Evolutionary conservation across 2,888 invertebrate genomes (phyloP).

Genomic region (Dynastes grantii): DNA sequence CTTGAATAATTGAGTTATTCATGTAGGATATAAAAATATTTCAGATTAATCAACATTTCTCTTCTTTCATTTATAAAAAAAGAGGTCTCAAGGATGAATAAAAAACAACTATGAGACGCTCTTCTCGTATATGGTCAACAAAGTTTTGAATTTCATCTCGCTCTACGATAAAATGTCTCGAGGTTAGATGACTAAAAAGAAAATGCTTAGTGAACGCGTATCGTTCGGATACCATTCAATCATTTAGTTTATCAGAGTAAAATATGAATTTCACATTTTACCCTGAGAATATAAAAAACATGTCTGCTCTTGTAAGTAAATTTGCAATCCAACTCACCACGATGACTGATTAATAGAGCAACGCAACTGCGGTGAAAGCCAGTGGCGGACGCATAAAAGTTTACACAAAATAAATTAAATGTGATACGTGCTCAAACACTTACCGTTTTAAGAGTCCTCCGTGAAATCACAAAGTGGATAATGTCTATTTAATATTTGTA

Average conservation of each 20-base stretch:
- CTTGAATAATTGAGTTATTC: constrained; percentile 50
- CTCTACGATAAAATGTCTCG: constrained; percentile 21
- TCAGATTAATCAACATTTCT: constrained; percentile 45
- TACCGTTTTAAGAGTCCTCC: too few species aligned
- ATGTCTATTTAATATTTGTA: too few species aligned
- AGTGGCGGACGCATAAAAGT: too few species aligned
- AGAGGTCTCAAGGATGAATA: constrained; percentile 24
- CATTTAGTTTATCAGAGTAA: constrained; percentile 8
- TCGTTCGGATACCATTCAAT: not conserved
- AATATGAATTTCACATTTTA: constrained; percentile 6
- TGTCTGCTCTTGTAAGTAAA: not conserved
- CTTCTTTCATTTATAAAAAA: constrained; percentile 40
- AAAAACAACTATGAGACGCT: constrained; percentile 24
- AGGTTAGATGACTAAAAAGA: constrained; percentile 17
- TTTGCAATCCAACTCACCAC: too few species aligned
- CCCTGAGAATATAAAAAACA: not conserved
- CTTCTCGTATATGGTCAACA: constrained; percentile 21
- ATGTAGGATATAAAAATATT: constrained; percentile 40
- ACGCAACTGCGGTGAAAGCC: too few species aligned
- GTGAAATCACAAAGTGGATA: too few species aligned
- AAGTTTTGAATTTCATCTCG: constrained; percentile 34
- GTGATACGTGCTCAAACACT: too few species aligned
- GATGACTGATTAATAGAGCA: too few species aligned
- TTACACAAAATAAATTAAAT: too few species aligned
- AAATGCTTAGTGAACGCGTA: not conserved